Evolutionary conservation across 1,140 invertebrate species (phyloP), one percentile per base, ranked within the genome.

Genomic region (Pollicipes pollicipes): DNA sequence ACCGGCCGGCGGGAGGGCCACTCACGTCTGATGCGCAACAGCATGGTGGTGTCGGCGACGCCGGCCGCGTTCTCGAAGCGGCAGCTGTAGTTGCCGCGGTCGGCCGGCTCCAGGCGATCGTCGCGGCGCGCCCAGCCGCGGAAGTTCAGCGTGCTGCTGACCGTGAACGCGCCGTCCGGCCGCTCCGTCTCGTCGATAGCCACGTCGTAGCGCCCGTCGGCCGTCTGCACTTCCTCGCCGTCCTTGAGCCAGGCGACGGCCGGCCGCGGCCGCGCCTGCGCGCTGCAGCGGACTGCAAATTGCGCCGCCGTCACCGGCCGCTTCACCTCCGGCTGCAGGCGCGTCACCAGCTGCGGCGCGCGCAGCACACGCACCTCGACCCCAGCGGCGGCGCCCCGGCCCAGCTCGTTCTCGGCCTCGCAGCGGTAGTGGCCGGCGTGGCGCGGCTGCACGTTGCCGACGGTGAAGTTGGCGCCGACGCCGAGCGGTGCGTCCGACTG

Each of bases 11-110:
- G 70, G 45, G 17, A 24, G n/a, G 66, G 8, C 21, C 45, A 87
- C 87, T 87, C 82, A 89, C 87, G 92, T 83, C 94, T 90, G 75
- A 95, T 90, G 77, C 90, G 86, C 32, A 95, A 81, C 80, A 91
- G 89, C 90, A 94, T 93, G 69, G 86, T 88, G 0, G 88, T 90
- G 76, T 93, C 89, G 17, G 88, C 86, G 77, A 85, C 86, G 76
- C 90, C 91, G 2, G 94, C 90, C 77, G 92, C 90, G 77, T 96
- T 95, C 76, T 90, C 87, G 78, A 94, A 94, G 17, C 88, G 84
- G 78, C 93, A 95, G 4, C 88, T 86, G 79, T 95, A 95, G 28
- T 88, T 84, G 27, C 93, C 93, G 28, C 91, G 84, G 79, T 95
- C 93, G 32, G 85, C 85, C 0, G 91, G 89, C 27, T 91, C 79